Base-by-base conservation (phyloP, 2,888 invertebrate species). In the Acronicta alni region DNA sequence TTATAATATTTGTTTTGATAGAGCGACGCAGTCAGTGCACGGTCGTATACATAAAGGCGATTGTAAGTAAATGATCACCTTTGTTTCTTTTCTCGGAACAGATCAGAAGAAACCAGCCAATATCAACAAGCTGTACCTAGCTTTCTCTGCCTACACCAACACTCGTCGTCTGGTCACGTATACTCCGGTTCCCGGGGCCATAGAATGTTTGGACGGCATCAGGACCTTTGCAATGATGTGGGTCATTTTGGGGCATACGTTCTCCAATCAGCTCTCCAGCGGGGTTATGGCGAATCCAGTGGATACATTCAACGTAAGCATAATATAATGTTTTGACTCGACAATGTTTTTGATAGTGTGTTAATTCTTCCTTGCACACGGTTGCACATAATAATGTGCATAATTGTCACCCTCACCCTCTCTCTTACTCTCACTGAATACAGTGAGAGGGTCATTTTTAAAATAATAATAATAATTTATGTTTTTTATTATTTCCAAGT, bases 141-240 rank as follows among this genome's bases (percentile, higher is more conserved):
- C 82, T 0, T 89, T 91, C 66, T 91, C 91, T 6, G 80, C 90
- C 0, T 89, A 88, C 52, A 89, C 90, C 0, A 95, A 95, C 62
- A 88, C 89, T 0, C 85, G 82, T 38, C 89, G 91, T 1, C 79
- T 95, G 1, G 63, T 93, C 3, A 85, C 85, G 0, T 89, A 90
- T 49, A 82, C 75, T 0, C 77, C 87, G 0, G 78, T 81, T 8
- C 76, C 89, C 1, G 88, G 88, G 0, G 72, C 92, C 1, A 69
- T 95, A 26, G 87, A 90, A 37, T 95, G 95, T 72, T 66, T 95
- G 38, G 90, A 94, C 53, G 95, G 95, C 0, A 77, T 95, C n/a
- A 84, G 94, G 56, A 78, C 89, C 0, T 75, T 95, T 0, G 92
- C 94, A 10, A 94, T 94, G 88, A 80, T 91, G 75, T 95, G 95